A percentile compares a stretch with the other conserved stretches of the same genome.
Conservation (phyloP, 2,797 vertebrate species). For the Tadarida brasiliensis region DNA sequence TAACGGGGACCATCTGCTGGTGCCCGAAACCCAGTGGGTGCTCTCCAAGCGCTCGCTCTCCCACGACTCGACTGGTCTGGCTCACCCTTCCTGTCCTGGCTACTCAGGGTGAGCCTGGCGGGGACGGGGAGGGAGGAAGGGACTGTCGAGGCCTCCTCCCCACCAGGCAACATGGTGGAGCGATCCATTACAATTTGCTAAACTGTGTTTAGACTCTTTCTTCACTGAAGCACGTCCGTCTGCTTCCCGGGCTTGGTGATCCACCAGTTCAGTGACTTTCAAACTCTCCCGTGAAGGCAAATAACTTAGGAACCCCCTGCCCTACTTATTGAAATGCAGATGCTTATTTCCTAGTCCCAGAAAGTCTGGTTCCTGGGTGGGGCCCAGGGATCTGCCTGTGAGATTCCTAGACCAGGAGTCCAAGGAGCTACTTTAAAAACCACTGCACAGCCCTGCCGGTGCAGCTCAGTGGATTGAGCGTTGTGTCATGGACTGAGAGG, state of each 20-base stretch:
- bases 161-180: no score
- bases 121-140: not conserved
- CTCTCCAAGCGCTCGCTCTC: not conserved
- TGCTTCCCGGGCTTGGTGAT: not conserved
- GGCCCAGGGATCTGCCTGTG: not conserved
- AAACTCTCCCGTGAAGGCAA: not conserved
- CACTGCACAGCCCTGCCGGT: not conserved
- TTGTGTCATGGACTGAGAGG: no score
- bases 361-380: not conserved
- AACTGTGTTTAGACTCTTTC: not conserved
- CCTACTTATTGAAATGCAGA: constrained; percentile 13
- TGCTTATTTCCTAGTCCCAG: not conserved
- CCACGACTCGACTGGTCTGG: accelerated
- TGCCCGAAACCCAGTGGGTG: not conserved
- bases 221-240: not conserved
- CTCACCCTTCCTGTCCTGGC: not conserved
- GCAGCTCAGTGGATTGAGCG: no score
- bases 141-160: no score
- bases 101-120: not conserved
- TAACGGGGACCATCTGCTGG: no score
- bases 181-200: not conserved
- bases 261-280: not conserved
- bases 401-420: not conserved
- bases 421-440: not conserved
- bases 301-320: not conserved